Base-by-base conservation (phyloP, 2,888 invertebrate species). In the Oscheius myriophilus region DNA sequence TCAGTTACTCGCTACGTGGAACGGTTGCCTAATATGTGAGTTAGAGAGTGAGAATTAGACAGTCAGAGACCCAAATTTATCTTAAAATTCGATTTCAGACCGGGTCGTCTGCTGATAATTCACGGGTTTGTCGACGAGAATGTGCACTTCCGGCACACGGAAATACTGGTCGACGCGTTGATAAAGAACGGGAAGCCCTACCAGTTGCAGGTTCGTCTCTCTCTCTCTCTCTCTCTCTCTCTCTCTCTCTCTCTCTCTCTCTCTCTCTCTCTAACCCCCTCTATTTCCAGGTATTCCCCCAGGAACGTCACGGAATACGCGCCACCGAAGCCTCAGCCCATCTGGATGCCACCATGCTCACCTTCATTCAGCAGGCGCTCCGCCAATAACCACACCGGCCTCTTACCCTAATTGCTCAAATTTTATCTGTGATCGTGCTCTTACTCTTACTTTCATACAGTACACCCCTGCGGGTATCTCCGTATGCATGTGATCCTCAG, bases 101-200 rank as follows among this genome's bases (percentile, higher is more conserved):
- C 88, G 68, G 89, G 88, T 84, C 91, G 96, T 43, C 89, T 98
- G 76, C 89, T 98, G 21, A 93, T 99, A 46, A 93, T 97, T 80
- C 98, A 99, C 88, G 98, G 98, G 1, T 89, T 97, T 46, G 67
- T 82, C 62, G 98, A 98, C 87, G 98, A 98, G 88, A 99, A 98
- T 87, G 98, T 98, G 0, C 98, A 99, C 88, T 97, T 98, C 88
- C 92, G 92, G 81, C 98, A 98, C 88, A 95, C 96, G 16, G 93
- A 93, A 83, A 92, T 93, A 79, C 89, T 99, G 71, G 92, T 98
- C 26, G 92, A 93, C 75, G 92, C 93, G 68, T 90, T 98, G 72
- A 92, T 96, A 67, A 91, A 93, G 80, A 92, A 92, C n/a, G 95
- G 96, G 73, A 98, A 98, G 58, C 97, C 97, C 0, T 96, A 97